phyloP scores from a whole-genome alignment of 2,888 invertebrate genomes.

The Thymelicus sylvestris region DNA sequence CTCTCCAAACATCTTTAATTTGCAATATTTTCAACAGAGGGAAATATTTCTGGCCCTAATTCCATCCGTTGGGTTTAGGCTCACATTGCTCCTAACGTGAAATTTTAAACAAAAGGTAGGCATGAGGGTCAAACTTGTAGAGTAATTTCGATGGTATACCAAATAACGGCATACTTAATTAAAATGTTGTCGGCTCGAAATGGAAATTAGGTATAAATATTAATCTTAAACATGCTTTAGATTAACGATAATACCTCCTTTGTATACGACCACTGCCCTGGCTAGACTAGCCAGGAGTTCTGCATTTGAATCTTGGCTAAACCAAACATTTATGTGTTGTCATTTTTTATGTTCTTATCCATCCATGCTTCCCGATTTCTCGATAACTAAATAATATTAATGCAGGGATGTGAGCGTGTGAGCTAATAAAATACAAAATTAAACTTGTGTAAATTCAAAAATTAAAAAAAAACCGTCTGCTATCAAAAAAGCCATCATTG shows the following conservation, averaged over 20 bases:
- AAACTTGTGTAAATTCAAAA: no score
- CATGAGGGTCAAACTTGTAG: constrained; percentile 3
- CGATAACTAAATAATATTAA: no score
- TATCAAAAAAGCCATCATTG: no score
- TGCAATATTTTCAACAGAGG: background rate
- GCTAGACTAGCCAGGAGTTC: no score
- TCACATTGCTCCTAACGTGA: constrained; percentile 1
- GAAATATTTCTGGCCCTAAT: background rate
- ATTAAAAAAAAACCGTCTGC: no score
- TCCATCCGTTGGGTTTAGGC: background rate
- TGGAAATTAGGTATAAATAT: background rate
- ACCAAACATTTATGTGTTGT: no score
- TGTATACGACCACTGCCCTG: no score
- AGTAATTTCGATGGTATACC: constrained; percentile 5
- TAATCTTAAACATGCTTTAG: background rate
- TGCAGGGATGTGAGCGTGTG: no score
- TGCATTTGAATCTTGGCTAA: no score
- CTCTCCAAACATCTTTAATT: background rate
- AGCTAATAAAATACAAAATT: no score
- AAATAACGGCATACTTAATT: constrained; percentile 8
- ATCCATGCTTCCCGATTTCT: no score
- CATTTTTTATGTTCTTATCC: no score
- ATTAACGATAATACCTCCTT: background rate
- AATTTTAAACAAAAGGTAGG: constrained; percentile 2
- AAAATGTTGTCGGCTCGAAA: background rate